phyloP scores from a whole-genome alignment of 2,797 vertebrate species.

The Clamator glandarius region DNA sequence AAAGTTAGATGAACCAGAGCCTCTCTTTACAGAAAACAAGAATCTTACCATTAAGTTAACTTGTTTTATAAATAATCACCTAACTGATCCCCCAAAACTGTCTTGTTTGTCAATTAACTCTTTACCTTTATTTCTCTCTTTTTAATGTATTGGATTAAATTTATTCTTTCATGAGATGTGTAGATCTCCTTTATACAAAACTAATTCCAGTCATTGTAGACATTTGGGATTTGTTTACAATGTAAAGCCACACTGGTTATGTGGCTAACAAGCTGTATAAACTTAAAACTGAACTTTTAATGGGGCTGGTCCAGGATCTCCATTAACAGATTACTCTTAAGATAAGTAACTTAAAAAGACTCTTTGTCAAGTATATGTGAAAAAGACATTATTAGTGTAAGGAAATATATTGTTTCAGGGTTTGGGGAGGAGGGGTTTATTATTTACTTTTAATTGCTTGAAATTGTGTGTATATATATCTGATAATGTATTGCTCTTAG shows the following conservation, averaged over 20 bases:
- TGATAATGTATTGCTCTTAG: slow-evolving; percentile 84
- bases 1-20: slow-evolving; percentile 42
- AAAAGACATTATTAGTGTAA: slow-evolving; percentile 79
- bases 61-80: slow-evolving; percentile 51
- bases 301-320: slow-evolving; percentile 82
- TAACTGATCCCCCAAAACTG: background rate
- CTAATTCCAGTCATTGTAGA: slow-evolving; percentile 67
- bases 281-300: slow-evolving; percentile 78
- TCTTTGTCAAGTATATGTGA: slow-evolving; percentile 79
- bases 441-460: slow-evolving; percentile 84
- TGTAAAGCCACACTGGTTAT: slow-evolving; percentile 83
- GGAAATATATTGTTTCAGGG: slow-evolving; percentile 80
- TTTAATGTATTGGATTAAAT: slow-evolving; percentile 62
- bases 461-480: slow-evolving; percentile 84
- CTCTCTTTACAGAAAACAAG: slow-evolving; percentile 57
- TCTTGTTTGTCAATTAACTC: slow-evolving; percentile 47
- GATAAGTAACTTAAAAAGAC: slow-evolving; percentile 86
- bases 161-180: slow-evolving; percentile 58
- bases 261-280: slow-evolving; percentile 84
- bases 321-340: slow-evolving; percentile 78
- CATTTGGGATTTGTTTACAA: slow-evolving; percentile 71
- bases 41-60: slow-evolving; percentile 57
- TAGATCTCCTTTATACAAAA: slow-evolving; percentile 58
- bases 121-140: background rate
- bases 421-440: slow-evolving; percentile 78